Percentiles rank a stretch among this genome's conserved stretches.
Conservation (phyloP, 2,113 vertebrate genomes). For the Heloderma charlesbogerti region DNA sequence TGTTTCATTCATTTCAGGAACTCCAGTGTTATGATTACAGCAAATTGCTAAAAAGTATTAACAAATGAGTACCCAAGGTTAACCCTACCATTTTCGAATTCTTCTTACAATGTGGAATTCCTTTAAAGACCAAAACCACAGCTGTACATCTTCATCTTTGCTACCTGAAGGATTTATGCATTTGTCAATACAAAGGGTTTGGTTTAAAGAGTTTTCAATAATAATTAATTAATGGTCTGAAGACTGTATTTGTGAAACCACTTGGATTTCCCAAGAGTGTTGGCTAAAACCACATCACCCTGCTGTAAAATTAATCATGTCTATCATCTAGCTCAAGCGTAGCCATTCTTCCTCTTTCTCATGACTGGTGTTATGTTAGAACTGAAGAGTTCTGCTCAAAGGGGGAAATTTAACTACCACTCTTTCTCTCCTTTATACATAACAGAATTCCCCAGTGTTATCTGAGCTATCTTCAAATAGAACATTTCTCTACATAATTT, state of each 20-base stretch:
- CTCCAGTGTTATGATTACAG: background rate
- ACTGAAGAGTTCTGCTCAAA: conserved; percentile 47
- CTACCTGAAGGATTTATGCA: background rate
- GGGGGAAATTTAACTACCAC: background rate
- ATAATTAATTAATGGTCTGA: conserved; percentile 59
- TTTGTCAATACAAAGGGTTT: conserved; percentile 33
- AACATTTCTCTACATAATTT: background rate
- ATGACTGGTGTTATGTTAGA: conserved; percentile 35
- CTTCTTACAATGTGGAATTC: background rate
- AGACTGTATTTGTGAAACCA: conserved; percentile 36
- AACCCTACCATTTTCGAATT: background rate
- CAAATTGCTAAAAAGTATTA: background rate
- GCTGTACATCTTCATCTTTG: background rate
- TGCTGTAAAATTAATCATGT: conserved; percentile 41
- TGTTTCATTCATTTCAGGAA: background rate
- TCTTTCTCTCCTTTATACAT: conserved; percentile 34
- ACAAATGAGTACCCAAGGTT: background rate
- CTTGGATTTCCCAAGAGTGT: conserved; percentile 44
- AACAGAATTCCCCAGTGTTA: conserved; percentile 19
- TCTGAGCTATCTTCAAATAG: background rate
- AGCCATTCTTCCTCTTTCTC: conserved; percentile 43
- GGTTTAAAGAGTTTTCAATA: conserved; percentile 49
- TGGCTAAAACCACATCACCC: conserved; percentile 21
- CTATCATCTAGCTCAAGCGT: conserved; percentile 32
- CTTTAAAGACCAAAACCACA: background rate